Base-by-base conservation (phyloP, 1,140 invertebrate genomes). In the Piezodorus guildinii region DNA sequence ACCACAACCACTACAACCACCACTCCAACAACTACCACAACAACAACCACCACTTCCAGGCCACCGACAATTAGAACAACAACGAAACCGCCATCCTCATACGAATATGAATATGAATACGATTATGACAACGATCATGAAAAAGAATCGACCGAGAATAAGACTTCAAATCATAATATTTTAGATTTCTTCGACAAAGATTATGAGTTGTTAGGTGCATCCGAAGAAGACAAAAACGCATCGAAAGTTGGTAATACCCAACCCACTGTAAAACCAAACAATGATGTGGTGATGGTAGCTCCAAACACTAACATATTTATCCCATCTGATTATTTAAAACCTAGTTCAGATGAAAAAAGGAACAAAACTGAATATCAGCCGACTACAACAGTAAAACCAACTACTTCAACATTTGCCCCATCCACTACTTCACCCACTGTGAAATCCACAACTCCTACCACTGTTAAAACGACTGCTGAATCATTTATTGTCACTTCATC, bases 11-110 rank as follows among this genome's bases (percentile, higher is more conserved):
- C 67, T 0, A 64, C 69, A 65, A 56, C 68, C 25, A 63, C 70
- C 10, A 64, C 72, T 25, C 69, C 70, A 14, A 46, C 61, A 2
- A 39, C 64, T 5, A 68, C 65, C 52, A 64, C 70, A 1, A 70
- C 70, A 12, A 77, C 76, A 0, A 77, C 75, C 0, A 74, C 72
- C 71, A 52, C 60, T 45, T 23, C 3, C 10, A 43, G 27, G 46
- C 45, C 65, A 54, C 44, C 63, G 46, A 34, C 62, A 54, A 27
- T 43, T 69, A 16, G 6, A 23, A 73, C 70, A 14, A 65, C 59
- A 21, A 52, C 62, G 51, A 63, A 21, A 65, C 23, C 43, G 10
- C 19, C 51, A 54, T 27, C 56, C 46, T 44, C 54, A 54, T 45
- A 45, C 17, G 21, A 45, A 30, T 52, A 23, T 17, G 61, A 44